Base-by-base conservation (phyloP, 2,113 vertebrate species). In the Astatoreochromis straeleni region DNA sequence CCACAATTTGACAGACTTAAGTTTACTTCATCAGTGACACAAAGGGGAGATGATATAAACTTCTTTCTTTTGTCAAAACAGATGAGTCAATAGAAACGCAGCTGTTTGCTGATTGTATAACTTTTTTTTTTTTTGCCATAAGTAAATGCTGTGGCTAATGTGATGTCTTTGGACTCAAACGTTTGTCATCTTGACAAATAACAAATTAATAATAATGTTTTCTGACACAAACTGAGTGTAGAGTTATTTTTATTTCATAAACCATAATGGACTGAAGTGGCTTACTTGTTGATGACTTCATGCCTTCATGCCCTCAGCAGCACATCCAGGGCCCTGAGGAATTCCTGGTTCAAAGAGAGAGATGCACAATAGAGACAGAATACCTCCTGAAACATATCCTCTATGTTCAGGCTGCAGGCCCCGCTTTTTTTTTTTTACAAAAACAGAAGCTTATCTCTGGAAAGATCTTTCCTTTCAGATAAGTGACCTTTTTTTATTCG, bases 291-390 rank as follows among this genome's bases (percentile, higher is more conserved):
- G 55, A 80, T 53, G 80, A 55, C 17, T 33, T 79, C 55, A 17
- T 80, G 79, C 93, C 91, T 88, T 86, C 65, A 92, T 93, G 87
- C 84, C 89, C 87, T 86, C 87, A 92, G 83, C 90, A 49, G 68
- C 85, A 51, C 47, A 68, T 80, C 82, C 82, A 78, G 78, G 87
- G 70, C 87, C 51, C 88, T 82, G 82, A 93, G 83, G 85, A 91
- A 92, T 93, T 91, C 81, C 83, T 53, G 70, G n/a, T 92, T 94
- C 89, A 92, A 94, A 93, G 89, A 88, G 49, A 68, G 79, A 70
- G 73, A 80, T 26, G 55, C 68, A 93, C 88, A 93, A 89, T 53
- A 85, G 85, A 91, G 55, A 33, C 16, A n/a, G 84, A 78, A 42
- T 21, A 19, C 80, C 82, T 68, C 73, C 84, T 85, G 83, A 81